A percentile compares a stretch with the other conserved stretches of the same genome.
Evolutionary conservation across 2,113 vertebrate genomes (phyloP).

Genomic region (Platycercus adscitus): DNA sequence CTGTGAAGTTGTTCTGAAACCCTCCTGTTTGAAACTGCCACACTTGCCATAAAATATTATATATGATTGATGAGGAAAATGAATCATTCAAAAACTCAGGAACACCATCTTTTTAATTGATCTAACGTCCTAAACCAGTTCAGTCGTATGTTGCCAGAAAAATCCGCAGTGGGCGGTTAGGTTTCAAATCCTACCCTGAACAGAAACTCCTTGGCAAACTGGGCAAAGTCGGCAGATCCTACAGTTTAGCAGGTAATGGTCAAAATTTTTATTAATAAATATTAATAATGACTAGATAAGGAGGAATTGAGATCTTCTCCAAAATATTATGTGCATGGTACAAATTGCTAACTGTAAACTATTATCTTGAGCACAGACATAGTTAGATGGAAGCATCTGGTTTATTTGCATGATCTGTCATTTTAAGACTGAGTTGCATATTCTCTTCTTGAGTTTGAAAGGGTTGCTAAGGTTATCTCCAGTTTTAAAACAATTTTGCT

Average conservation of each 20-base stretch:
- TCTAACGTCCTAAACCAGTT: neutral
- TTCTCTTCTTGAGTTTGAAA: constrained; percentile 37
- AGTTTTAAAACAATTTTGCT: constrained; percentile 36
- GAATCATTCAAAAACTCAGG: neutral
- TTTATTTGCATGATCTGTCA: constrained; percentile 39
- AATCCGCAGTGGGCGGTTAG: neutral
- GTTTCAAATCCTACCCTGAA: neutral
- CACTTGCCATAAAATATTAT: neutral
- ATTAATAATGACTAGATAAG: neutral
- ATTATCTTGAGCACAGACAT: neutral
- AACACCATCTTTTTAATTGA: neutral
- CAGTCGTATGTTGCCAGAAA: neutral
- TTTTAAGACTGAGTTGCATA: constrained; percentile 5
- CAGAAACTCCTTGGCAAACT: neutral
- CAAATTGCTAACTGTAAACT: neutral
- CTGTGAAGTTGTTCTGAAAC: neutral
- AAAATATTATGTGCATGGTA: neutral
- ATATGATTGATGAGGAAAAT: neutral
- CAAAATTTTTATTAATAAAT: neutral
- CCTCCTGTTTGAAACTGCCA: neutral
- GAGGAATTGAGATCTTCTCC: neutral
- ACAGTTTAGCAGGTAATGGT: neutral
- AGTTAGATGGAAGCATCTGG: neutral
- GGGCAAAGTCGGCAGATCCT: neutral
- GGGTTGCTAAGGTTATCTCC: constrained; percentile 4